Conservation (phyloP, 53 echinoderm and acorn worm genomes). For the Antedon mediterranea region DNA sequence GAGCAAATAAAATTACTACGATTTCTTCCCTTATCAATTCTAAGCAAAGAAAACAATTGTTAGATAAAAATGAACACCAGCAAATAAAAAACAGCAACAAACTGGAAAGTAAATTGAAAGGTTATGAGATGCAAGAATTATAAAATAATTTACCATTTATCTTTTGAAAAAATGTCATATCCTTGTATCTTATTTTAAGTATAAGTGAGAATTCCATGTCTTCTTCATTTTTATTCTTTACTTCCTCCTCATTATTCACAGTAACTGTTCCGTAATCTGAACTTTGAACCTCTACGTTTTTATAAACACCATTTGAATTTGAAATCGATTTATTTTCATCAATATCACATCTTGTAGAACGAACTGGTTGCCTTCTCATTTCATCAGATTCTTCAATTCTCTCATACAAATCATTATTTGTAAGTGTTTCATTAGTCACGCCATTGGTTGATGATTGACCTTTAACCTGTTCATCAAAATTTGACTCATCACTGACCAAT, state of each 20-base stretch:
- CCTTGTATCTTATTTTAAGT: background rate
- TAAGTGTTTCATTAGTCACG: background rate
- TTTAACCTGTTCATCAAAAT: background rate
- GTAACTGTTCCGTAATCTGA: background rate
- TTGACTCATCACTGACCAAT: slow-evolving; percentile 12
- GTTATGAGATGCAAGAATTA: no score
- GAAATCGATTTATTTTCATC: background rate
- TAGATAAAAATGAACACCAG: no score
- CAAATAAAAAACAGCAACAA: no score
- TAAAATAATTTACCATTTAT: background rate
- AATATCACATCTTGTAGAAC: background rate
- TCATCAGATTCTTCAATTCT: background rate
- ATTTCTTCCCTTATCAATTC: slow-evolving; percentile 70
- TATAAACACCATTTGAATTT: background rate
- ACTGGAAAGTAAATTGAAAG: no score
- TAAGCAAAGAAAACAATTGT: slow-evolving; percentile 2
- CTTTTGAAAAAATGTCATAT: background rate
- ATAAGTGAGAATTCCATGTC: background rate
- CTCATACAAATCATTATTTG: background rate
- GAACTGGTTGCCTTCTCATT: background rate
- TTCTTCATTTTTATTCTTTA: background rate
- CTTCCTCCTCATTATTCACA: background rate
- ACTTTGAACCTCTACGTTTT: background rate
- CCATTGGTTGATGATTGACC: background rate
- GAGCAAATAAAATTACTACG: slow-evolving; percentile 54